These are phyloP conservation scores for Bedellia somnulentella DNA, from an alignment of 2,888 invertebrate genomes.

Conservation along the genomic window DNA sequence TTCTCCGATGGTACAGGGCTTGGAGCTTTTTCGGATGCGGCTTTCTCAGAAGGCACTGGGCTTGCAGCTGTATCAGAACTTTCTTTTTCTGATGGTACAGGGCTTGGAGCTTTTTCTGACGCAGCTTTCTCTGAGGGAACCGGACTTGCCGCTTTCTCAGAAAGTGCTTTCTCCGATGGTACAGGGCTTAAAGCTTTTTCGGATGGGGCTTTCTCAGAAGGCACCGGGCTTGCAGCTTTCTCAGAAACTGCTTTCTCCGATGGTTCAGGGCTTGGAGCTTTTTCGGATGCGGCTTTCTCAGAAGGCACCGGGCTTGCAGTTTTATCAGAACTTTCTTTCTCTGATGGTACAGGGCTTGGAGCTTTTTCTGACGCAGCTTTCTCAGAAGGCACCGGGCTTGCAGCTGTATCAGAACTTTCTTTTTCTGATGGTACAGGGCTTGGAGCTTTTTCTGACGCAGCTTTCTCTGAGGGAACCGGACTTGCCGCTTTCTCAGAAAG, in stretches of 20 bases:
- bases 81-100: conserved; percentile 1
- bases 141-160: background rate
- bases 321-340: background rate
- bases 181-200: conserved; percentile 1
- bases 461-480: background rate
- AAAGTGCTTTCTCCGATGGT: background rate
- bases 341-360: conserved; percentile 1
- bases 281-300: background rate
- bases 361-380: background rate
- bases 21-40: background rate
- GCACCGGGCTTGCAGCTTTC: conserved; percentile 1
- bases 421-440: conserved; percentile 2
- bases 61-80: background rate
- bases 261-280: background rate
- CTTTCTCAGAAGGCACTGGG: background rate
- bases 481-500: background rate
- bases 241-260: background rate
- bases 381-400: conserved; percentile 4
- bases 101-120: background rate
- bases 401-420: background rate
- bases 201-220: background rate
- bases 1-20: background rate
- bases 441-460: background rate
- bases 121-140: background rate
- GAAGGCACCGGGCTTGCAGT: conserved; percentile 3